These are phyloP conservation scores for Orchesella cincta DNA, from an alignment of 1,140 invertebrate species.

Conservation along the genomic window DNA sequence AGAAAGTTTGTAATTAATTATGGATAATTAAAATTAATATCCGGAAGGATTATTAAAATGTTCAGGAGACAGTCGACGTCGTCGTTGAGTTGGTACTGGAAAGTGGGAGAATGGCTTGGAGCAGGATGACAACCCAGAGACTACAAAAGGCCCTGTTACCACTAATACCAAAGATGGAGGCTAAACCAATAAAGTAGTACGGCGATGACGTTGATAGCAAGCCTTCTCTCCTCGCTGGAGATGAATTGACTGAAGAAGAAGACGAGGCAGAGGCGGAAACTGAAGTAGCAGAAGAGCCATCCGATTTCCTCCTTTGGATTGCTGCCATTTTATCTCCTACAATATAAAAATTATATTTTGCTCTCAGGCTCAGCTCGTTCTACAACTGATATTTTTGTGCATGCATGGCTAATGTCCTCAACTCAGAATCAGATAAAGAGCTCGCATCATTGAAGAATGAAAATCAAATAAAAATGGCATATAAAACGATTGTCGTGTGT, in stretches of 20 bases:
- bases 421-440: no score
- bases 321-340: constrained; percentile 30
- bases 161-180: background rate
- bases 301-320: constrained; percentile 35
- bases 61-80: background rate
- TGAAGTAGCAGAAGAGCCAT: constrained; percentile 17
- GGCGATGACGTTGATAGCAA: background rate
- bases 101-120: background rate
- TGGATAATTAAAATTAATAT: constrained; percentile 26
- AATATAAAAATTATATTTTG: background rate
- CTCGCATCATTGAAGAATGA: no score
- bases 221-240: background rate
- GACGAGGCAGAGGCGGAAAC: constrained; percentile 3
- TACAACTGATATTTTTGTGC: no score
- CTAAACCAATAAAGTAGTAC: background rate
- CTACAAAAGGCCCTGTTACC: background rate
- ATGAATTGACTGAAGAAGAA: constrained; percentile 9
- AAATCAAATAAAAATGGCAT: no score
- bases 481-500: no score
- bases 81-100: background rate
- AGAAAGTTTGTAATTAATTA: constrained; percentile 26
- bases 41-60: constrained; percentile 27
- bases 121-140: background rate
- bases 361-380: no score
- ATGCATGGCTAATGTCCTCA: no score